Conservation (phyloP, 1,140 invertebrate genomes). For the Apis laboriosa region DNA sequence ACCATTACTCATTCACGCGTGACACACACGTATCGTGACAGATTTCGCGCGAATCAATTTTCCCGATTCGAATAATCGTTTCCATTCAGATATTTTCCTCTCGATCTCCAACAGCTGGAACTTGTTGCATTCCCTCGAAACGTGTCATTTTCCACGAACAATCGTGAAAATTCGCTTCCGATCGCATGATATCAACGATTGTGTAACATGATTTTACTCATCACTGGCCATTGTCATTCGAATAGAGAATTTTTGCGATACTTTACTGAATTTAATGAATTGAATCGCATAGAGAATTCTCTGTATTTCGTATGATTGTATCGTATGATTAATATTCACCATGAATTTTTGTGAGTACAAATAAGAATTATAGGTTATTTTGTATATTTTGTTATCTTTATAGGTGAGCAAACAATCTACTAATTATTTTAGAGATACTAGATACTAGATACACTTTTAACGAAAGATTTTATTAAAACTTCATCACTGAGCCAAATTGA, state of each 20-base stretch:
- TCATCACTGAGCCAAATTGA: no score
- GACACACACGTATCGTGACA: conserved; percentile 38
- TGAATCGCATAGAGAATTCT: no score
- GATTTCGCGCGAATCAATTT: conserved; percentile 28
- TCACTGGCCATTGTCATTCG: neutral
- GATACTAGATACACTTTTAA: no score
- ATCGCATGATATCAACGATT: neutral
- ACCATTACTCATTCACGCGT: conserved; percentile 57
- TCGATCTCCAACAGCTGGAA: neutral
- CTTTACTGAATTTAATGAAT: no score
- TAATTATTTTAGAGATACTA: no score
- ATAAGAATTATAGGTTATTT: no score
- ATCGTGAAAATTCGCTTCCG: conserved; percentile 10
- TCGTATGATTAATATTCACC: no score
- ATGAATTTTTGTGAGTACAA: no score
- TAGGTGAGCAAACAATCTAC: no score
- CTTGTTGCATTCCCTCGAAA: conserved; percentile 29
- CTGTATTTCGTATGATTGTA: no score
- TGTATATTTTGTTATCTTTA: no score
- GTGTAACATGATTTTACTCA: neutral
- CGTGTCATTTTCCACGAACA: conserved; percentile 28
- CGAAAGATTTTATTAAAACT: no score
- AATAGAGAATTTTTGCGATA: neutral
- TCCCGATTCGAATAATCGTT: conserved; percentile 7
- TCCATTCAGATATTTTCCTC: conserved; percentile 22